phyloP scores from a whole-genome alignment of 1,140 invertebrate species.

The Rhyacophila brunnea region DNA sequence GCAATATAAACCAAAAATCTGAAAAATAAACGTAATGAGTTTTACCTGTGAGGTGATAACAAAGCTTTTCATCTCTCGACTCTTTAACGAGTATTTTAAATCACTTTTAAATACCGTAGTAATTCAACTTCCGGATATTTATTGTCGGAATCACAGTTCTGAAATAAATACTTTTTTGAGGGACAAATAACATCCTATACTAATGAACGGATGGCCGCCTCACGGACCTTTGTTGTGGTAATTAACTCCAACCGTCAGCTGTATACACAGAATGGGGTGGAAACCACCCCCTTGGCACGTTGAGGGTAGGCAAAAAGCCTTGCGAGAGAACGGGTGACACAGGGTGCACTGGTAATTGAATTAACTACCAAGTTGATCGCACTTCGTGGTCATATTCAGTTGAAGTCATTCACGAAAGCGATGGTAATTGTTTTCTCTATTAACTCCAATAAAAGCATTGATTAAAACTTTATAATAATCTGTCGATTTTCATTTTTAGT shows the following conservation, averaged over 20 bases:
- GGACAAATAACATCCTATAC: constrained; percentile 20
- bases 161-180: constrained; percentile 29
- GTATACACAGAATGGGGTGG: constrained; percentile 18
- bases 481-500: too few species aligned
- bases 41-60: too few species aligned
- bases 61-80: too few species aligned
- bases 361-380: constrained; percentile 21
- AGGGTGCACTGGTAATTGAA: constrained; percentile 14
- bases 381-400: background rate
- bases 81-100: too few species aligned
- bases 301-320: background rate
- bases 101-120: too few species aligned
- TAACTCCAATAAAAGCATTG: constrained; percentile 6
- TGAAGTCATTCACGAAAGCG: constrained; percentile 1
- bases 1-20: too few species aligned
- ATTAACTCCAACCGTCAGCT: constrained; percentile 32
- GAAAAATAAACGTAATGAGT: too few species aligned
- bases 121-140: too few species aligned
- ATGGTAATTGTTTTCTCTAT: constrained; percentile 1
- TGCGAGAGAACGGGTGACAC: background rate
- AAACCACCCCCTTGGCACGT: background rate
- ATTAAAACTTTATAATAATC: too few species aligned
- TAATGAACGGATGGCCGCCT: constrained; percentile 30
- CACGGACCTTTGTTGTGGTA: constrained; percentile 34
- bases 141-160: constrained; percentile 4